Evolutionary conservation across 1,140 invertebrate species (phyloP).

Genomic region (Parasteatoda tepidariorum): DNA sequence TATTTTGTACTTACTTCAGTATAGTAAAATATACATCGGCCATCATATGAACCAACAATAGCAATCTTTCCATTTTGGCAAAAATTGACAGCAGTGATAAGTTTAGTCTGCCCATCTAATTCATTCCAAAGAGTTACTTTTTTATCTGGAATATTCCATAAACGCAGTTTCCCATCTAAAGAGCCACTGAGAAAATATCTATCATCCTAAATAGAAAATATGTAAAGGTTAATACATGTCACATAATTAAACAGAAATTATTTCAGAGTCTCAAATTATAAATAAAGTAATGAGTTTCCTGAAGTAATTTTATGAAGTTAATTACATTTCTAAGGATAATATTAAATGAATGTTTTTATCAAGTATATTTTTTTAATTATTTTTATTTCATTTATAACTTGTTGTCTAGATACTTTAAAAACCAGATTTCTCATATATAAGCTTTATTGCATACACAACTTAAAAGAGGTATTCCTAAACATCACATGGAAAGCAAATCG

Average conservation of each 20-base stretch:
- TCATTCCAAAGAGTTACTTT: constrained; percentile 98
- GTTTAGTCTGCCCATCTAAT: constrained; percentile 90
- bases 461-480: too few relatives aligned
- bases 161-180: constrained; percentile 92
- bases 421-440: too few relatives aligned
- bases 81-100: constrained; percentile 98
- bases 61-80: constrained; percentile 97
- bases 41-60: constrained; percentile 98
- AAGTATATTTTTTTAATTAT: too few relatives aligned
- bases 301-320: too few relatives aligned
- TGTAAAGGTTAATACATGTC: too few relatives aligned
- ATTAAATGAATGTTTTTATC: too few relatives aligned
- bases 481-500: too few relatives aligned
- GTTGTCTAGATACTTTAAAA: too few relatives aligned
- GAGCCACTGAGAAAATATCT: constrained; percentile 95
- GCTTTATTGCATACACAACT: too few relatives aligned
- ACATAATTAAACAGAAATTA: background rate
- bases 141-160: constrained; percentile 99
- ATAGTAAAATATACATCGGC: constrained; percentile 97
- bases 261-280: background rate
- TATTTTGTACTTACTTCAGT: constrained; percentile 78
- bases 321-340: too few relatives aligned
- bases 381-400: too few relatives aligned
- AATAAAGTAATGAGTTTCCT: too few relatives aligned
- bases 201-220: constrained; percentile 76